Conservation (phyloP, 2,797 vertebrate genomes). For the Siniperca obscura region DNA sequence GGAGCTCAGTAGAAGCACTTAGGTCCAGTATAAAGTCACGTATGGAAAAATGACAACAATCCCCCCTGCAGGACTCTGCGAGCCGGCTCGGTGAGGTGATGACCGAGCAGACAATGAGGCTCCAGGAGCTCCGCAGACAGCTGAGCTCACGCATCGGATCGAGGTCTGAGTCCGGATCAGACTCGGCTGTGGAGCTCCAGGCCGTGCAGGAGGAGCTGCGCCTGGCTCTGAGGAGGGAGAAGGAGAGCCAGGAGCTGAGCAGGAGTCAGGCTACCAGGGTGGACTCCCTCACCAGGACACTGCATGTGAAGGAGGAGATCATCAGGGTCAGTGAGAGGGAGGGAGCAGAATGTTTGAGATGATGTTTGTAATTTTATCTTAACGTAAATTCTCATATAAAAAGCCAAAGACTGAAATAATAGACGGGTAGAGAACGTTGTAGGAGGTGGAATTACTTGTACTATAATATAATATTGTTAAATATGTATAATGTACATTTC, state of each 20-base stretch:
- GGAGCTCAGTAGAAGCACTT: neutral
- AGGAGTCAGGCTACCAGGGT: slow-evolving; percentile 85
- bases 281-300: slow-evolving; percentile 86
- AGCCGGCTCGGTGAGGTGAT: slow-evolving; percentile 86
- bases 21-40: accelerated
- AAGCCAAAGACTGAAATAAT: no score
- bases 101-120: slow-evolving; percentile 84
- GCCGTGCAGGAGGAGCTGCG: slow-evolving; percentile 88
- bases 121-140: slow-evolving; percentile 88
- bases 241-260: slow-evolving; percentile 88
- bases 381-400: neutral
- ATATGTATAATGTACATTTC: no score
- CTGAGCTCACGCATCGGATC: slow-evolving; percentile 43
- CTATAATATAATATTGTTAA: no score
- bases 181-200: slow-evolving; percentile 54
- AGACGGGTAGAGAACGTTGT: no score
- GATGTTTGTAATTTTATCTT: neutral
- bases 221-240: slow-evolving; percentile 87
- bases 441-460: no score
- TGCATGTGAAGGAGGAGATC: slow-evolving; percentile 89
- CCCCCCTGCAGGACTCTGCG: slow-evolving; percentile 81
- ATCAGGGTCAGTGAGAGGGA: slow-evolving; percentile 86
- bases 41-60: accelerated
- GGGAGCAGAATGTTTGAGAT: neutral
- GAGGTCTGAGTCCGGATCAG: neutral